These are phyloP conservation scores for Pandemis heparana DNA, from an alignment of 2,888 invertebrate genomes.

Conservation along the genomic window DNA sequence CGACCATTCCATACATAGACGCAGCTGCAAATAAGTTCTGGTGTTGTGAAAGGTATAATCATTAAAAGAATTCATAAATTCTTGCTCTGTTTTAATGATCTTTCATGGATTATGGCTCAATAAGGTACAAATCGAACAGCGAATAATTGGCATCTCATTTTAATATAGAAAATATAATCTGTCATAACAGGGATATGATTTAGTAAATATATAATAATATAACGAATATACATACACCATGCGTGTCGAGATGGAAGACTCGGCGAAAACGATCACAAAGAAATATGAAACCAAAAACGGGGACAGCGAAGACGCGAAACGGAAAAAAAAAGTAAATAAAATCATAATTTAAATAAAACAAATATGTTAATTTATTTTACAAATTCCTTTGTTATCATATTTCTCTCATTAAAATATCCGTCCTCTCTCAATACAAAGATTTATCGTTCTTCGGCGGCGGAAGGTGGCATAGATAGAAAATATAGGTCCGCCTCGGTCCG, in stretches of 20 bases:
- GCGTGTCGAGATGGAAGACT: constrained; percentile 54
- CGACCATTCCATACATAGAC: background rate
- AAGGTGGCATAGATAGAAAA: constrained; percentile 71
- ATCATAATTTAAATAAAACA: constrained; percentile 80
- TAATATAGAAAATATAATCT: constrained; percentile 82
- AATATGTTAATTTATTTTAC: constrained; percentile 85
- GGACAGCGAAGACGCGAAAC: constrained; percentile 47
- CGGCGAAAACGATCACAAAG: constrained; percentile 59
- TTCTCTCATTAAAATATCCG: constrained; percentile 85
- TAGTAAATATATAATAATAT: constrained; percentile 69
- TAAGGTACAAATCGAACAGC: constrained; percentile 81
- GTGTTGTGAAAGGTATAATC: constrained; percentile 51
- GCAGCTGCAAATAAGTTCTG: background rate
- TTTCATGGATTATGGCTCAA: constrained; percentile 71
- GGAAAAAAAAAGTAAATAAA: constrained; percentile 60
- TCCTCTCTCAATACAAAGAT: constrained; percentile 84
- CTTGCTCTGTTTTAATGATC: constrained; percentile 74
- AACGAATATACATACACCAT: constrained; percentile 74
- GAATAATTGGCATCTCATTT: constrained; percentile 77
- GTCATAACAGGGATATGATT: constrained; percentile 77
- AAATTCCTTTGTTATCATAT: constrained; percentile 86
- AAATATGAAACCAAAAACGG: constrained; percentile 66
- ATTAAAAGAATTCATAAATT: constrained; percentile 75
- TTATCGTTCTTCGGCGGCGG: constrained; percentile 81
- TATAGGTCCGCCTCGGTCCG: constrained; percentile 46